phyloP scores from a whole-genome alignment of 2,888 invertebrate species.

The Monochamus alternatus region DNA sequence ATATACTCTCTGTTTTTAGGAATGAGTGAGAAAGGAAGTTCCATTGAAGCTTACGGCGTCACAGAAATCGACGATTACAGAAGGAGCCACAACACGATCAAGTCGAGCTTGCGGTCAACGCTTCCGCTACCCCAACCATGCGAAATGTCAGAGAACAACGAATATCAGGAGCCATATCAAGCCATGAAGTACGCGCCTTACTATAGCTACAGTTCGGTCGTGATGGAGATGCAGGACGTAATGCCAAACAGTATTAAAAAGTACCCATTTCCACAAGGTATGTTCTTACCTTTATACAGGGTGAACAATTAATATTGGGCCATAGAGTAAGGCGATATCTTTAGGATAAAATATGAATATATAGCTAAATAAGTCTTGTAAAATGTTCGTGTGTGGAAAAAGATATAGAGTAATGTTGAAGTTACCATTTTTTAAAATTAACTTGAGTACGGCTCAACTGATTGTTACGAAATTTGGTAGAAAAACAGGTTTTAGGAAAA shows the following conservation, averaged over 20 bases:
- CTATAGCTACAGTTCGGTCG: slow-evolving; percentile 83
- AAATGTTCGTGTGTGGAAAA: too few species aligned
- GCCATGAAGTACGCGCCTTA: slow-evolving; percentile 83
- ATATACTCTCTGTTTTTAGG: slow-evolving; percentile 29
- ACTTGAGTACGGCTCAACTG: too few species aligned
- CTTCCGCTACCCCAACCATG: slow-evolving; percentile 74
- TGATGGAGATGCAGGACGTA: slow-evolving; percentile 84
- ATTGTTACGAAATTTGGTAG: too few species aligned
- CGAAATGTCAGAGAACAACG: slow-evolving; percentile 78
- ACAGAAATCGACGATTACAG: slow-evolving; percentile 77
- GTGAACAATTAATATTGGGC: too few species aligned
- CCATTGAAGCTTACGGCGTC: slow-evolving; percentile 75
- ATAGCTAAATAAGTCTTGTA: too few species aligned
- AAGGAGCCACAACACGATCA: slow-evolving; percentile 72
- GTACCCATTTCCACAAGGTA: slow-evolving; percentile 64
- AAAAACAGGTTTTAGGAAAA: too few species aligned
- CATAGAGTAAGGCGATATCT: too few species aligned
- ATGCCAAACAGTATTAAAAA: slow-evolving; percentile 71
- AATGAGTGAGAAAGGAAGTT: slow-evolving; percentile 54
- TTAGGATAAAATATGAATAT: too few species aligned
- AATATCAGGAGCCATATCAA: slow-evolving; percentile 87
- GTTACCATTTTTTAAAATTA: too few species aligned
- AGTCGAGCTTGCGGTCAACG: slow-evolving; percentile 72
- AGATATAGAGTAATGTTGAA: too few species aligned
- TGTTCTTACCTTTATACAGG: slow-evolving; percentile 1